These are phyloP conservation scores for Oryzias dopingdopingensis DNA, from an alignment of 2,797 vertebrate genomes.

Conservation along the genomic window DNA sequence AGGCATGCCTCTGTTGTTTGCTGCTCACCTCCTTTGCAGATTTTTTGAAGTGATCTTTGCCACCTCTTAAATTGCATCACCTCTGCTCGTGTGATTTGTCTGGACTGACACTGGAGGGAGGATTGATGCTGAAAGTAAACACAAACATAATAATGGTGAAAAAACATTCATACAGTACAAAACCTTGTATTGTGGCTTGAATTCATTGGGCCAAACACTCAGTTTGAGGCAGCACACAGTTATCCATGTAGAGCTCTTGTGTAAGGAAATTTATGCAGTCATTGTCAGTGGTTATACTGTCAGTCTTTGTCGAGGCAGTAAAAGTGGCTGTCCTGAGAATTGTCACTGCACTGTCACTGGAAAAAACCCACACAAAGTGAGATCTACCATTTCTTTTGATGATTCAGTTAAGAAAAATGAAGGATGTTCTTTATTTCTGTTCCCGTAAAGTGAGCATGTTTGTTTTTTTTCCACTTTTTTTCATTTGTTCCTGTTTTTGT, in stretches of 20 bases:
- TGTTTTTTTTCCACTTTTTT: not conserved
- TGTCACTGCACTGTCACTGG: conserved; percentile 27
- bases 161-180: not conserved
- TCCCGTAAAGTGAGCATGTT: not conserved
- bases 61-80: conserved; percentile 14
- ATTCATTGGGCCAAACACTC: conserved; percentile 10
- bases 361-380: conserved; percentile 12
- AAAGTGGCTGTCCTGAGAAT: conserved; percentile 18
- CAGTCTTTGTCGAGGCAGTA: conserved; percentile 48
- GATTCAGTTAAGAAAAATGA: conserved; percentile 18
- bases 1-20: conserved; percentile 35
- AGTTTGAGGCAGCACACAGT: conserved; percentile 30
- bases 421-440: conserved; percentile 4
- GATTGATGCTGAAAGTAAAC: conserved; percentile 17
- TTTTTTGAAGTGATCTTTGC: conserved; percentile 42
- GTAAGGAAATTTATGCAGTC: conserved; percentile 57
- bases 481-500: not conserved
- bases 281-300: conserved; percentile 39
- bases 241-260: conserved; percentile 46
- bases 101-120: conserved; percentile 32
- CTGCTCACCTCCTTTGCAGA: conserved; percentile 40
- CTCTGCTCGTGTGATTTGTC: conserved; percentile 20
- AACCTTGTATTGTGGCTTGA: conserved; percentile 1
- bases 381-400: conserved; percentile 31
- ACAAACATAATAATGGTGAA: not conserved